Evolutionary conservation across 1,140 invertebrate species (phyloP), one percentile per base, ranked within the genome.

Genomic region (Brachionus angularis): DNA sequence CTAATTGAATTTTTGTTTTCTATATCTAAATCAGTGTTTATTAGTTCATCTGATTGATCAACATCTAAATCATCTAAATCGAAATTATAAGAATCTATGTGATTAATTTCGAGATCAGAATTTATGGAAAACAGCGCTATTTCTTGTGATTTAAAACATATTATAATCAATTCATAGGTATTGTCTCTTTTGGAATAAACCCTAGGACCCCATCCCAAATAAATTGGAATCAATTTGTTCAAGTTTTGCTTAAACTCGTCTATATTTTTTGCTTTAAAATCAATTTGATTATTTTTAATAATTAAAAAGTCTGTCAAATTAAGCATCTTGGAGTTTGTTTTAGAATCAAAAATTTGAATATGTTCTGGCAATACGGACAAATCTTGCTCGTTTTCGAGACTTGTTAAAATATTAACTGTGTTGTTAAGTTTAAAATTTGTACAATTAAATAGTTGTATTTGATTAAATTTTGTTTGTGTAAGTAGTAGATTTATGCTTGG

Each of bases 291-390:
- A 58, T 3, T 25, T 12, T 58, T 39, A 12, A 5, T 36, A 33
- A 55, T 31, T n/a, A 58, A 39, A 39, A 39, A 58, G 39, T 58
- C 53, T 14, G 33, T 58, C 14, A 58, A 27, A 27, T 58, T n/a
- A 23, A 58, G 3, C n/a, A 58, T 23, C 39, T 42, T 58, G 10
- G 53, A 58, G 14, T 58, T 36, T 39, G 53, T 39, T 25, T 58
- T 58, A 12, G 16, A 39, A 25, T 58, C 53, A 29, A 58, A 58
- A n/a, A 58, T 39, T 58, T 58, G 36, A 5, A 18, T 23, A 58
- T 16, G 39, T 23, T 36, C 18, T 3, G 49, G 16, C n/a, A n/a
- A n/a, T n/a, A n/a, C n/a, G n/a, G n/a, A n/a, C n/a, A n/a, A n/a
- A n/a, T n/a, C n/a, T n/a, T n/a, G n/a, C n/a, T n/a, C n/a, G 25